Evolutionary conservation across 2,113 vertebrate species (phyloP), one percentile per base, ranked within the genome.

Genomic region (Siphamia tubifer): DNA sequence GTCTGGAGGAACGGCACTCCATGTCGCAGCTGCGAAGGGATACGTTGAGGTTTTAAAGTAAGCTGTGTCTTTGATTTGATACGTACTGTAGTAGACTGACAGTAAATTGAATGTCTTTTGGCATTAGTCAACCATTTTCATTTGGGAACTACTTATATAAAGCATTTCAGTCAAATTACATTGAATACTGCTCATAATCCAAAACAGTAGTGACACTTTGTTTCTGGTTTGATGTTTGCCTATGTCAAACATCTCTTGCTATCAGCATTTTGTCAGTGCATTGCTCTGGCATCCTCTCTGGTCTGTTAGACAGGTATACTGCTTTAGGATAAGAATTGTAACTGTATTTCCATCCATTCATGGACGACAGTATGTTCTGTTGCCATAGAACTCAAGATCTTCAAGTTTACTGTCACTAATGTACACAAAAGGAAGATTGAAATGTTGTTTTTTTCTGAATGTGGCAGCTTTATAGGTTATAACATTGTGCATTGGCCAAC

Each of bases 1-100:
- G 71, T 99, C 97, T 4, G 98, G 98, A 56, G 98, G 98, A 10
- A 99, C 98, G 30, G 97, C 98, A 1, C 95, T 99, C 53, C 98
- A 99, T 3, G 98, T 99, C 10, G 96, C 98, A 16, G 98, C 97
- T 8, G 98, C 98, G 4, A 99, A 99, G 89, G 96, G 97, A 73
- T 99, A 99, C 79, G 91, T 95, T 0, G 97, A 99, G 90, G 98
- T 99, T 92, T 96, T 99, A 95, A 99, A 99, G 98, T 99, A 93
- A 94, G 96, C 89, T 2, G 15, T 3, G 12, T 1, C 10, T 4
- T 34, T 47, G 3, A 24, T 15, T 24, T 56, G 30, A 39, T 19
- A 35, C 48, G 7, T 51, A 39, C 28, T 19, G 30, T 8, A 11
- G 2, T 1, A 4, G n/a, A 47, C 12, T 2, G 30, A n/a, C n/a